Evolutionary conservation across 2,113 vertebrate genomes (phyloP).

Genomic region (Nibea coibor): DNA sequence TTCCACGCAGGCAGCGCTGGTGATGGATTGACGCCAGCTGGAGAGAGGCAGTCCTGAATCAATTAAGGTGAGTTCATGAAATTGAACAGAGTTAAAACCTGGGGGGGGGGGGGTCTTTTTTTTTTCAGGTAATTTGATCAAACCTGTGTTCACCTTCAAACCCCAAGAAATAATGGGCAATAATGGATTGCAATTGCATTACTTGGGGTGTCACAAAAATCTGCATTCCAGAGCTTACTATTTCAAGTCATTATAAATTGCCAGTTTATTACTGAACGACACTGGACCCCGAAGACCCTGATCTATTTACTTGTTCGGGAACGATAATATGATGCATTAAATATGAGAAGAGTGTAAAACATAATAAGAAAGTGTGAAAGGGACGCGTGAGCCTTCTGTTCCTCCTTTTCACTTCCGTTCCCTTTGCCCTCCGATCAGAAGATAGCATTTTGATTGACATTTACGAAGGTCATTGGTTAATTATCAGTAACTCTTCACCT

Average conservation of each 20-base stretch:
- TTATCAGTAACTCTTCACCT: conserved; percentile 75
- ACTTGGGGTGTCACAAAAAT: conserved; percentile 44
- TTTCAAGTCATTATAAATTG: conserved; percentile 36
- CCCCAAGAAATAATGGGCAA: conserved; percentile 36
- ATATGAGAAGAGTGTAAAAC: conserved; percentile 11
- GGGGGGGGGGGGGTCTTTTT: background rate
- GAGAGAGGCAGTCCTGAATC: conserved; percentile 80
- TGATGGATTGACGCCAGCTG: conserved; percentile 82
- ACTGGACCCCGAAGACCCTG: conserved; percentile 10
- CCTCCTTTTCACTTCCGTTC: conserved; percentile 22
- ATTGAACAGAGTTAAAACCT: conserved; percentile 70
- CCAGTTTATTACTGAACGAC: conserved; percentile 27
- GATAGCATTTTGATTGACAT: conserved; percentile 80
- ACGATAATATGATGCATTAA: conserved; percentile 24
- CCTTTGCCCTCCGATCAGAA: conserved; percentile 62
- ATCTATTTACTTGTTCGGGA: conserved; percentile 7
- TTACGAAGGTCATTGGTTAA: conserved; percentile 80
- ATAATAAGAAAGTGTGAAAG: background rate
- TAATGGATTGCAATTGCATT: conserved; percentile 63
- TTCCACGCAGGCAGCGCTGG: conserved; percentile 51
- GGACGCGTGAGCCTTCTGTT: background rate
- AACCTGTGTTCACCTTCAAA: conserved; percentile 58
- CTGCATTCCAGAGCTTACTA: conserved; percentile 35
- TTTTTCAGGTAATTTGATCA: conserved; percentile 71
- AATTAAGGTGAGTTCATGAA: conserved; percentile 80